Evolutionary conservation across 64 coral and sea anemone genomes (phyloP), one percentile per base, ranked within the genome.

Genomic region (Stylophora pistillata): DNA sequence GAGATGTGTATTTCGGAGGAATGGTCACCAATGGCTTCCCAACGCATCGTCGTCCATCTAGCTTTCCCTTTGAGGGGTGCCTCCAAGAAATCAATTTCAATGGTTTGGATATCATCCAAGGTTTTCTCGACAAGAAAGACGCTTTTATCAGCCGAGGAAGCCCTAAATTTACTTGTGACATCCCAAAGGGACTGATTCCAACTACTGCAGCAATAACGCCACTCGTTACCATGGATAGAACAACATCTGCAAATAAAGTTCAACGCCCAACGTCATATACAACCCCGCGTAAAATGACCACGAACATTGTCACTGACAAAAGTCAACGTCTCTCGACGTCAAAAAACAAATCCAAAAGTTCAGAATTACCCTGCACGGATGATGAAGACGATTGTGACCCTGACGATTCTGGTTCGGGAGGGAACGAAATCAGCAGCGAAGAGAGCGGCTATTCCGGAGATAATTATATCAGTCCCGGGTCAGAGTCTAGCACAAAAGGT

Each of bases 321-420:
- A 23, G 15, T 65, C 17, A 34, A 18, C 78, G 58, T 18, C 17
- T 64, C 58, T 55, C 78, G 1, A 64, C 58, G 4, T 63, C 55
- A 11, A 6, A 55, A 21, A 64, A 9, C 64, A 21, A 63, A 14
- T 63, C 30, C 15, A 34, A 16, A 68, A 69, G n/a, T 53, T 84
- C 62, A 7, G 33, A 27, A 15, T 53, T 13, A 15, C 80, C 80
- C 4, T 84, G 62, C 80, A 7, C 23, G 4, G 80, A 70, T 84
- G 80, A 84, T 62, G 80, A 82, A 82, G 78, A 82, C 23, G 58
- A 84, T 69, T 84, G 62, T 37, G 23, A 63, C 53, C 4, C 31
- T n/a, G 79, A 68, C 1, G 32, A 58, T 17, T 79, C 56, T 59
- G 80, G 80, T 15, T 69, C 80, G 62, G 80, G 2, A 37, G 78